Base-by-base conservation (phyloP, 2,797 vertebrate species). In the Sphenopsis melanotis region DNA sequence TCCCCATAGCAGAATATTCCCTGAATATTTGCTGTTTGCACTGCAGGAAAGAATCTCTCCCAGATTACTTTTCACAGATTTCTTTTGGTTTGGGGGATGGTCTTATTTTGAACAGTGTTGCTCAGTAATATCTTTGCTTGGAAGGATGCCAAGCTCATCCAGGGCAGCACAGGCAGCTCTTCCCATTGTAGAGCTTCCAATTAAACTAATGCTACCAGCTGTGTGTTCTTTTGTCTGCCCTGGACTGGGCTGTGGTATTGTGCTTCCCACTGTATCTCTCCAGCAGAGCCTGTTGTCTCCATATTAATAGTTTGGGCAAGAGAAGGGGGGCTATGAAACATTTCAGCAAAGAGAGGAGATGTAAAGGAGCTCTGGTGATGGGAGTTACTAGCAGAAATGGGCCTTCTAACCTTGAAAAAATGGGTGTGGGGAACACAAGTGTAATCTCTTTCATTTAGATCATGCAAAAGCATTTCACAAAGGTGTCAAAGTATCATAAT, bases 191-290 rank as follows among this genome's bases (percentile, higher is more conserved):
- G 84, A 61, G 57, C 36, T 93, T 89, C 65, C 93, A 95, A 91
- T 95, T 87, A 95, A 89, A 83, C 89, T 83, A 89, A 71, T 92
- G 87, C 84, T 93, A 95, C 93, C 94, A 96, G 95, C 94, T 96
- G 95, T 74, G 76, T 83, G 69, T 93, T 93, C 94, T 85, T 96
- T 94, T 95, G 84, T 94, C 63, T 85, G 89, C 39, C 61, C 72
- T 83, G 93, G 79, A 61, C 76, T 77, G 76, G 79, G 94, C 65
- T 94, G 79, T 87, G 76, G 75, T 85, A 61, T 85, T 92, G 87
- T 87, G 76, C 71, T 91, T 83, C 22, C 6, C 68, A 56, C 44
- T 79, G 83, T 83, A 74, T 93, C 83, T 93, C 83, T 92, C 30
- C 65, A 71, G 55, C 92, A 93, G 64, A 92, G 87, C 60, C 81